These are phyloP conservation scores for Apostichopus leukothele DNA, from an alignment of 53 echinoderm and acorn worm species.

Conservation along the genomic window DNA sequence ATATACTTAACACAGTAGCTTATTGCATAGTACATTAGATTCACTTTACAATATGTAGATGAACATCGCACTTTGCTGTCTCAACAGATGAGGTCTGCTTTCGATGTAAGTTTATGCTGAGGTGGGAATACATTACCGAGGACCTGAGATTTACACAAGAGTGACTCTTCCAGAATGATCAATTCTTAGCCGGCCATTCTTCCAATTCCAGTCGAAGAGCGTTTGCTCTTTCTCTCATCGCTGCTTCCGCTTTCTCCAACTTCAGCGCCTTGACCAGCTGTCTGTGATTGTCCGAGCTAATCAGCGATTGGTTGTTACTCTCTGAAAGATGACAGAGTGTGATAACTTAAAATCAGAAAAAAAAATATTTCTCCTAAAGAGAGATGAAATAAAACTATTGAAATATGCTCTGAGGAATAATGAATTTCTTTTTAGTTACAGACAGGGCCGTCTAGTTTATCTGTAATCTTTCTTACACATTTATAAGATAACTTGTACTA, in stretches of 20 bases:
- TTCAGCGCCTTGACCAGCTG: conserved; percentile 9
- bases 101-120: neutral
- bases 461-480: no score
- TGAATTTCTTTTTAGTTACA: no score
- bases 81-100: no score
- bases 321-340: neutral
- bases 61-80: no score
- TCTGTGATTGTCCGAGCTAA: neutral
- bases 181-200: conserved; percentile 1
- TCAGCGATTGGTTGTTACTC: conserved; percentile 12
- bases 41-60: no score
- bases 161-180: neutral
- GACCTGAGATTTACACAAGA: neutral
- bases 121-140: neutral
- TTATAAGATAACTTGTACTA: no score
- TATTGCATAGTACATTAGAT: no score
- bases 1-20: no score
- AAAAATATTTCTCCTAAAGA: no score
- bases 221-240: conserved; percentile 16
- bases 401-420: no score
- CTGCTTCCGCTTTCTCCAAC: conserved; percentile 31
- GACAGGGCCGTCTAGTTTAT: no score
- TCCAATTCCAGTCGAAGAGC: conserved; percentile 27
- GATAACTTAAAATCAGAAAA: neutral
- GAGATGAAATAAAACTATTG: no score